Evolutionary conservation across 2,888 invertebrate genomes (phyloP), one percentile per base, ranked within the genome.

Genomic region (Oscheius sp.): DNA sequence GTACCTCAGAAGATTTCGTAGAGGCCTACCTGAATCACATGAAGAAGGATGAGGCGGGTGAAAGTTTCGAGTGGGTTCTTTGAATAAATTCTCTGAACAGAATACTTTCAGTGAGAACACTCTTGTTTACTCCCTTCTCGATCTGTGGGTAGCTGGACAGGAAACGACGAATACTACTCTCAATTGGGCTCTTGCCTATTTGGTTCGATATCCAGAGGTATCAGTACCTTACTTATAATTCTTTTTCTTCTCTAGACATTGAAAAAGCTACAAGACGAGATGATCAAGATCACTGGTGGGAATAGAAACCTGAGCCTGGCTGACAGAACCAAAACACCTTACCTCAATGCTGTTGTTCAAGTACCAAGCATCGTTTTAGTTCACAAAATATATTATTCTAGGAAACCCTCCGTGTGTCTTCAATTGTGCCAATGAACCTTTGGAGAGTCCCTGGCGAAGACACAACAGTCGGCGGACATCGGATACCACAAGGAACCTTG

Each of bases 101-200:
- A 51, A 42, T 68, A 75, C 42, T 75, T 76, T 59, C 55, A 80
- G 76, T 47, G 51, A 75, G n/a, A 76, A 79, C 3, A 73, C 71
- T n/a, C 63, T 82, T 1, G 66, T 66, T 0, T 66, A 76, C 7
- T 76, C 77, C 48, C 58, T 81, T 10, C 68, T 73, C 29, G 83
- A 84, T 21, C 63, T 84, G 29, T 84, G 82, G 82, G 32, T 75
- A 1, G 81, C 84, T n/a, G 84, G 84, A 13, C 81, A 82, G 55
- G 84, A 84, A 48, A 84, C 84, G 2, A 82, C 84, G 2, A 75
- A 79, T 10, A 79, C 76, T 1, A 81, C 84, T 2, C 73, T 84
- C 29, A 60, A 74, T 33, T 84, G 81, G 82, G 81, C 77, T 2
- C 65, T 72, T 37, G 75, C 60, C 1, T 79, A 75, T 48, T 71